Percentiles rank a stretch among this genome's conserved stretches.
Conservation (phyloP, 2,888 invertebrate species). For the Fragum fragum region DNA sequence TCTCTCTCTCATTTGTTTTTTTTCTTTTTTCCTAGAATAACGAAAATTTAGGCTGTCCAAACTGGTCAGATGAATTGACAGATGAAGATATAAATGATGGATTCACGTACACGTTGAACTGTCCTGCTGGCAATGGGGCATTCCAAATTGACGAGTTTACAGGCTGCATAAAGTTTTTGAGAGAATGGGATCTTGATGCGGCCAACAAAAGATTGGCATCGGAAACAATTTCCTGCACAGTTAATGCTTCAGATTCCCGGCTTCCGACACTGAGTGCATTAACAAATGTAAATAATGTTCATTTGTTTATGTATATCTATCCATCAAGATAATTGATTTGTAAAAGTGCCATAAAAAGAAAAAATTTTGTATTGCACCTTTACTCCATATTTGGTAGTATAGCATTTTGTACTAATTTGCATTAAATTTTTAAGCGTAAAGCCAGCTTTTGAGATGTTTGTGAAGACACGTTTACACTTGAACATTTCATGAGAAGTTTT, state of each 20-base stretch:
- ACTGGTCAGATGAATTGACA: not conserved
- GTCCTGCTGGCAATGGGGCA: constrained; percentile 42
- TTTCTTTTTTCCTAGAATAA: not conserved
- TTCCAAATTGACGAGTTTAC: constrained; percentile 42
- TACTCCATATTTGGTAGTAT: too few species aligned
- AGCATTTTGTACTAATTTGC: too few species aligned
- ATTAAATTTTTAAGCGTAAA: too few species aligned
- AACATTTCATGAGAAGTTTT: too few species aligned
- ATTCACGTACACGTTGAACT: constrained; percentile 39
- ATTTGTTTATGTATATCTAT: too few species aligned
- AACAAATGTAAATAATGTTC: constrained; percentile 37
- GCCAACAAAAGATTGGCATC: constrained; percentile 18
- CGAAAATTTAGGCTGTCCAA: constrained; percentile 8
- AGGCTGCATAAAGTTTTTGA: constrained; percentile 48
- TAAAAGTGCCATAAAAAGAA: too few species aligned
- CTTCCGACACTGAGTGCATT: constrained; percentile 27
- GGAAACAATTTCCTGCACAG: constrained; percentile 45
- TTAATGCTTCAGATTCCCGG: constrained; percentile 43
- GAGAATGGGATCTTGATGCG: constrained; percentile 59
- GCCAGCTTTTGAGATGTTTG: too few species aligned
- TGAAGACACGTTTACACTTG: too few species aligned
- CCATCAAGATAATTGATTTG: too few species aligned
- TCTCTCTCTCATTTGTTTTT: too few species aligned
- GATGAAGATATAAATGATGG: constrained; percentile 44
- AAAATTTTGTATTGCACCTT: too few species aligned